These are phyloP conservation scores for Siderastrea siderea DNA, from an alignment of 92 coral and sea anemone genomes.

Conservation along the genomic window DNA sequence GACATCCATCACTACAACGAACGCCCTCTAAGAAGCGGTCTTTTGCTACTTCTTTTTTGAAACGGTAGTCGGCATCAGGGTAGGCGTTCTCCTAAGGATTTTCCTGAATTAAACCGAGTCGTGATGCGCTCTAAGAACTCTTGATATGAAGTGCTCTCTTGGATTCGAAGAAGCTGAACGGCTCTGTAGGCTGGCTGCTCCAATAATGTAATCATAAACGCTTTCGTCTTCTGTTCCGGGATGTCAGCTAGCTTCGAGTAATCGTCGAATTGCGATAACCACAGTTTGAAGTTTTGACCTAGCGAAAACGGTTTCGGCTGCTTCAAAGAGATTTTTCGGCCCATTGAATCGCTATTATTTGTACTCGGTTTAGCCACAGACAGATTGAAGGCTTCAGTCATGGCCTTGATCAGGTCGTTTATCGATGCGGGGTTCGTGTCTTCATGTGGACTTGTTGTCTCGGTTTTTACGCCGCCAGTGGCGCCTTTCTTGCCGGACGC, in stretches of 20 bases:
- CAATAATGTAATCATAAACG: constrained; percentile 36
- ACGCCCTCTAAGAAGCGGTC: constrained; percentile 50
- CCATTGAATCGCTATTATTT: background rate
- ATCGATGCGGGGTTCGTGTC: background rate
- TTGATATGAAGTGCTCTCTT: constrained; percentile 4
- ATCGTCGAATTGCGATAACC: constrained; percentile 50
- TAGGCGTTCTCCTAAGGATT: constrained; percentile 46
- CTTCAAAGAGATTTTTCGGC: background rate
- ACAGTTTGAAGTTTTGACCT: constrained; percentile 55
- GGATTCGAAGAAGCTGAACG: constrained; percentile 46
- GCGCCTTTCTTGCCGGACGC: background rate
- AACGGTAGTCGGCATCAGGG: constrained; percentile 50
- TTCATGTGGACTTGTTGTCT: too few species aligned
- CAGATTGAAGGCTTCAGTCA: background rate
- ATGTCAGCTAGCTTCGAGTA: constrained; percentile 39
- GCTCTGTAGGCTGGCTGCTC: constrained; percentile 68
- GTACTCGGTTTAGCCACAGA: background rate
- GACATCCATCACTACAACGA: constrained; percentile 16
- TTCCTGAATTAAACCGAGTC: constrained; percentile 46
- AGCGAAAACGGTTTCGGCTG: constrained; percentile 20
- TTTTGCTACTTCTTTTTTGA: constrained; percentile 48
- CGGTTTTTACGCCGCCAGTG: background rate
- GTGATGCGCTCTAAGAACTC: constrained; percentile 34
- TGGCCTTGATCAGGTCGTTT: constrained; percentile 8
- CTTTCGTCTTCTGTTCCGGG: background rate